phyloP scores from a whole-genome alignment of 2,113 vertebrate species.

The Anser brachyrhynchus region DNA sequence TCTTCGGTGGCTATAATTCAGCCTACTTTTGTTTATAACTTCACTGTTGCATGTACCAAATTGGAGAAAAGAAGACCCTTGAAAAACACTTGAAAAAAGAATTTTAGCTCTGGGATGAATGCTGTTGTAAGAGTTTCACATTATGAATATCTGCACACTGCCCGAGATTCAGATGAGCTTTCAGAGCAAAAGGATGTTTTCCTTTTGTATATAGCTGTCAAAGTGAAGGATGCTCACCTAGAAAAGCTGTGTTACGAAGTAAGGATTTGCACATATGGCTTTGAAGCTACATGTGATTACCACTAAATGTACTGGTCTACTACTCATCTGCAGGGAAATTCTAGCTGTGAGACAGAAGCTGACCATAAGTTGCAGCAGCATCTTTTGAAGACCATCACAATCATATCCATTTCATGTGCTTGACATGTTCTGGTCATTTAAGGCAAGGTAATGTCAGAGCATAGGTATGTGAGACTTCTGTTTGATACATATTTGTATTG shows the following conservation, averaged over 20 bases:
- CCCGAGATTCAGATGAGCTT: background rate
- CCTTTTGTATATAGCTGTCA: background rate
- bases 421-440: background rate
- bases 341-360: background rate
- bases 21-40: background rate
- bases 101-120: background rate
- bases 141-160: background rate
- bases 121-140: background rate
- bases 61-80: background rate
- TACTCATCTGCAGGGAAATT: background rate
- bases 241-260: background rate
- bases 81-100: background rate
- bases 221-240: background rate
- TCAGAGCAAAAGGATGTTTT: background rate
- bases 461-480: background rate
- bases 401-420: background rate
- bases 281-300: background rate
- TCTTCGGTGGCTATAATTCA: background rate
- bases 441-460: background rate
- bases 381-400: background rate
- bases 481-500: background rate
- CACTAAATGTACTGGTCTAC: background rate
- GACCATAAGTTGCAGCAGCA: background rate
- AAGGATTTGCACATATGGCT: background rate
- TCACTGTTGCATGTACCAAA: background rate